Percentiles rank a stretch among this genome's conserved stretches.
These are phyloP conservation scores for Oceanodroma tethys DNA, from an alignment of 2,113 vertebrate species.

Conservation along the genomic window DNA sequence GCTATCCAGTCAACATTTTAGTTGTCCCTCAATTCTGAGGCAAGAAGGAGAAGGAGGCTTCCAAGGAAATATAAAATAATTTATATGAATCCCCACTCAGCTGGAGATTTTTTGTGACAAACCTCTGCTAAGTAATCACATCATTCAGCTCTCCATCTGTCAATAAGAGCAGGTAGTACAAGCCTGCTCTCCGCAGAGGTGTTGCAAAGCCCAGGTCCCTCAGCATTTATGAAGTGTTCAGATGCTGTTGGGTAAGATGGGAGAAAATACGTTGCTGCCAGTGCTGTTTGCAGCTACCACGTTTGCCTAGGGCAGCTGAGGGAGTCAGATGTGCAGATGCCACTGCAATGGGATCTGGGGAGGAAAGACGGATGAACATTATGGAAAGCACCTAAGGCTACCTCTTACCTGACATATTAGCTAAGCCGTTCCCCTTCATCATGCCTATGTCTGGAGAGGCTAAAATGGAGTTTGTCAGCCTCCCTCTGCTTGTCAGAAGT, in stretches of 20 bases:
- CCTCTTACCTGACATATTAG: neutral
- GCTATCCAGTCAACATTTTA: neutral
- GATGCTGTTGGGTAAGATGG: neutral
- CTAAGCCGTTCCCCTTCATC: neutral
- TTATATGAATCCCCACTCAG: neutral
- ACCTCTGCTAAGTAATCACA: neutral
- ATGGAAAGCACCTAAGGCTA: neutral
- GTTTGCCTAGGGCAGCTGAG: neutral
- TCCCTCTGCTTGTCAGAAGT: neutral
- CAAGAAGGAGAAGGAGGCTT: neutral
- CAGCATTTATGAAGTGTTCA: neutral
- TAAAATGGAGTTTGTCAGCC: neutral
- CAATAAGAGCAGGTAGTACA: neutral
- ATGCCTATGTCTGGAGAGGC: neutral
- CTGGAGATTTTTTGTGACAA: neutral
- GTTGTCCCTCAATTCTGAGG: neutral
- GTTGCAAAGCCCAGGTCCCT: neutral
- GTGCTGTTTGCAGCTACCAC: neutral
- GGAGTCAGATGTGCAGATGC: neutral
- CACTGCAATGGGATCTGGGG: neutral
- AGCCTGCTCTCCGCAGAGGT: neutral
- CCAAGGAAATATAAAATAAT: neutral
- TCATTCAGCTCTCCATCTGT: neutral
- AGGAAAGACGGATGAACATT: neutral
- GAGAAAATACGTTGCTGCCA: neutral